Evolutionary conservation across 2,797 vertebrate species (phyloP), one percentile per base, ranked within the genome.

Genomic region (Caiman crocodilus): DNA sequence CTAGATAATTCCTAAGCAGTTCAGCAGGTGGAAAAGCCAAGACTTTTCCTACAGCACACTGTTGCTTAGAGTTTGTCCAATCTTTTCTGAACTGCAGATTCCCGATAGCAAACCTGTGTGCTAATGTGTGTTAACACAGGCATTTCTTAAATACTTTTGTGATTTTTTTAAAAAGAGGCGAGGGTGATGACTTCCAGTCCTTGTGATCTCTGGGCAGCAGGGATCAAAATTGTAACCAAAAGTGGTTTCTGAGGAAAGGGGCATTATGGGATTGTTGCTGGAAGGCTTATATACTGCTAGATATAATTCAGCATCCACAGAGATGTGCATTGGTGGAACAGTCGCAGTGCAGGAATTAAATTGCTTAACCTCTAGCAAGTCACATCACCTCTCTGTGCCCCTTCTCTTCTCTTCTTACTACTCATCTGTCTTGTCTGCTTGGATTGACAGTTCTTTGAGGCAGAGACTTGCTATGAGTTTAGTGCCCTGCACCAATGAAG

Each of bases 21-120:
- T 50, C 42, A 50, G 42, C 42, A 50, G 42, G 42, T 50, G 42
- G 42, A 50, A 50, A 50, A 50, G 10, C 42, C 42, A 50, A 50
- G 42, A 50, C 42, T 50, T 50, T 50, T 50, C 42, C 42, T 10
- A 50, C 42, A 50, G 42, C 8, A 5, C 1, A 9, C 65, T 1
- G 1, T 28, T 50, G 18, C 0, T 0, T 83, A 76, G 65, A 85
- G 25, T 84, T 92, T 79, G 58, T 17, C 88, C 0, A 0, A 64
- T 67, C 55, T 67, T 89, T 83, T 11, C 18, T 35, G 69, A 61
- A 18, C 59, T 59, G 28, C 71, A 84, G 59, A 85, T 80, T 76
- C 0, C 0, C 21, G 1, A 28, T 84, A 32, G 42, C 0, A 0
- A 59, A 69, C 32, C 32, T 76, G 4, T 80, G 20, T 0, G 0